Conservation (phyloP, 2,113 vertebrate genomes). For the Heloderma charlesbogerti region DNA sequence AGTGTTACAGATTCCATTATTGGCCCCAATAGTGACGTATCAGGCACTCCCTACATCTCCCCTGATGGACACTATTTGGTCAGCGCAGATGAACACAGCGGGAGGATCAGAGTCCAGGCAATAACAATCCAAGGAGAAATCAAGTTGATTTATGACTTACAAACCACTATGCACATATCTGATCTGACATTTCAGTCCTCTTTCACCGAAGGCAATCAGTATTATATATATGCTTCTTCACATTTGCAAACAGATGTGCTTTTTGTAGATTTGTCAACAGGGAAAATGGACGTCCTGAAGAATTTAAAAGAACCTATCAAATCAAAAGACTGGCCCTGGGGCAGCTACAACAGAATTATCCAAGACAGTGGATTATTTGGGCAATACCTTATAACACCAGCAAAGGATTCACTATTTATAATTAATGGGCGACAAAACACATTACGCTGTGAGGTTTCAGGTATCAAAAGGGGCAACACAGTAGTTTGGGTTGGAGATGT, state of each 20-base stretch:
- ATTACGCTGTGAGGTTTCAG: slow-evolving; percentile 92
- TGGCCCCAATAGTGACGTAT: slow-evolving; percentile 80
- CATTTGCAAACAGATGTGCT: slow-evolving; percentile 84
- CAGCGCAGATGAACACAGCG: slow-evolving; percentile 73
- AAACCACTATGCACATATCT: slow-evolving; percentile 75
- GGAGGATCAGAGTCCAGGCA: slow-evolving; percentile 85
- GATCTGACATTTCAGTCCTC: slow-evolving; percentile 93
- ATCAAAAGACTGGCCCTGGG: slow-evolving; percentile 86
- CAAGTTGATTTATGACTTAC: slow-evolving; percentile 74
- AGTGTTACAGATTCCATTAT: slow-evolving; percentile 88
- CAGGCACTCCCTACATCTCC: slow-evolving; percentile 83
- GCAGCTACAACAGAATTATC: slow-evolving; percentile 83
- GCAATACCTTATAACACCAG: slow-evolving; percentile 91
- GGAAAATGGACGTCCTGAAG: slow-evolving; percentile 80
- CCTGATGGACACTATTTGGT: slow-evolving; percentile 89
- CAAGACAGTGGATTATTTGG: slow-evolving; percentile 93
- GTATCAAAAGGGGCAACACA: slow-evolving; percentile 87
- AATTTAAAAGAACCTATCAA: slow-evolving; percentile 85
- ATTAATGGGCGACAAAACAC: slow-evolving; percentile 88
- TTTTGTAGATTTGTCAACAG: slow-evolving; percentile 88
- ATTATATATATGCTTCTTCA: slow-evolving; percentile 85
- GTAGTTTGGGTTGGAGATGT: slow-evolving; percentile 96
- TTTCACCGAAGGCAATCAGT: slow-evolving; percentile 86
- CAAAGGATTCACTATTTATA: slow-evolving; percentile 89
- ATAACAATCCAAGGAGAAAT: slow-evolving; percentile 86